Evolutionary conservation across 2,113 vertebrate genomes (phyloP).

Genomic region (Leiothrix lutea): DNA sequence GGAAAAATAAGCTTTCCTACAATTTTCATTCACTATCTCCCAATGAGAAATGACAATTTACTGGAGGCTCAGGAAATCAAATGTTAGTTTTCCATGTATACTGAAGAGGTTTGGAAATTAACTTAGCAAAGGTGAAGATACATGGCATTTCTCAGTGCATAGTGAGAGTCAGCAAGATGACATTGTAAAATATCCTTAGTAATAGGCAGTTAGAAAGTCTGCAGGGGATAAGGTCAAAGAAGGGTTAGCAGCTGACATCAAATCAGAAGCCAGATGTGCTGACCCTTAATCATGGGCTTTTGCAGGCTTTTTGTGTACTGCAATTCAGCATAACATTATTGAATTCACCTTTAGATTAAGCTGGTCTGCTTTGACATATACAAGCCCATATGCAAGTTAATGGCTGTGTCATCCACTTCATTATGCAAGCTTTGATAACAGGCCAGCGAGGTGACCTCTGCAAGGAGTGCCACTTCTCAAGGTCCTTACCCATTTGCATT

Average conservation of each 20-base stretch:
- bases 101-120: constrained; percentile 34
- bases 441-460: constrained; percentile 8
- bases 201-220: constrained; percentile 49
- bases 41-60: not conserved
- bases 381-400: constrained; percentile 32
- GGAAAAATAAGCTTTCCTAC: not conserved
- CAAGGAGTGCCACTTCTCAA: not conserved
- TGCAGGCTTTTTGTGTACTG: constrained; percentile 23
- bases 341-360: constrained; percentile 64
- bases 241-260: constrained; percentile 69
- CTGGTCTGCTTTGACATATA: constrained; percentile 24
- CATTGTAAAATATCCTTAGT: constrained; percentile 35
- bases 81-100: not conserved
- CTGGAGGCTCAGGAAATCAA: constrained; percentile 35
- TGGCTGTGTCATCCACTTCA: constrained; percentile 29
- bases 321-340: constrained; percentile 71
- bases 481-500: constrained; percentile 9
- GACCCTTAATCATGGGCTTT: constrained; percentile 65
- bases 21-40: not conserved
- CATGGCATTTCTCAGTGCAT: constrained; percentile 39
- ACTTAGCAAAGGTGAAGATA: constrained; percentile 33
- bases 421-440: constrained; percentile 28
- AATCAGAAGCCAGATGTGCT: constrained; percentile 59
- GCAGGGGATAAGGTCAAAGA: constrained; percentile 56
- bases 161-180: constrained; percentile 59